phyloP scores from a whole-genome alignment of 2,888 invertebrate species.

The Xanthorhoe designata region DNA sequence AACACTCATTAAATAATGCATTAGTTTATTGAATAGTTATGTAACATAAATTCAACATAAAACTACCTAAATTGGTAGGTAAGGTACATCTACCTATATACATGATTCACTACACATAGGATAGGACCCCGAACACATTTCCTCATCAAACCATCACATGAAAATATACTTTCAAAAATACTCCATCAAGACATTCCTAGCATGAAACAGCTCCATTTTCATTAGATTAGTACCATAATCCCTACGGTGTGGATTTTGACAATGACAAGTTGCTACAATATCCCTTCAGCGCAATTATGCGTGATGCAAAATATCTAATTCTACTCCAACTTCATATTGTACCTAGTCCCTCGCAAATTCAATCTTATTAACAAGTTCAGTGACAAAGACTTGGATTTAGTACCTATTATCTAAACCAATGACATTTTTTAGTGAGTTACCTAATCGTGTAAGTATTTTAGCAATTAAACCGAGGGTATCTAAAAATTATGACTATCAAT shows the following conservation, averaged over 20 bases:
- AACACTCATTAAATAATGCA: slow-evolving; percentile 1
- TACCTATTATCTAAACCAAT: too few relatives aligned
- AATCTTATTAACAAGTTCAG: too few relatives aligned
- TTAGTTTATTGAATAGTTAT: neutral
- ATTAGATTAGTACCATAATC: neutral
- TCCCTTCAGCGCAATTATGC: too few relatives aligned
- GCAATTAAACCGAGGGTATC: too few relatives aligned
- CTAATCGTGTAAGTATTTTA: too few relatives aligned
- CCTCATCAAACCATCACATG: neutral
- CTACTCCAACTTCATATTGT: too few relatives aligned
- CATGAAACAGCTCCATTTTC: neutral
- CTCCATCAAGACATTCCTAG: neutral
- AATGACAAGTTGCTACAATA: neutral
- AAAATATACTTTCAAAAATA: slow-evolving; percentile 4
- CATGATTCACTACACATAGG: neutral
- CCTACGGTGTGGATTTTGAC: neutral
- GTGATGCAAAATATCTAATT: too few relatives aligned
- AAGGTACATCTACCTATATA: neutral
- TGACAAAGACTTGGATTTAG: too few relatives aligned
- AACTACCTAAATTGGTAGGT: slow-evolving; percentile 2
- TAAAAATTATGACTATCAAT: too few relatives aligned
- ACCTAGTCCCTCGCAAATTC: too few relatives aligned
- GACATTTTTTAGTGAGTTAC: too few relatives aligned
- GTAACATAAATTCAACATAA: neutral
- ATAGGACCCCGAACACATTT: slow-evolving; percentile 4